Percentiles rank a stretch among this genome's conserved stretches.
phyloP scores from a whole-genome alignment of 2,113 vertebrate genomes.

The Oenanthe oenanthe region DNA sequence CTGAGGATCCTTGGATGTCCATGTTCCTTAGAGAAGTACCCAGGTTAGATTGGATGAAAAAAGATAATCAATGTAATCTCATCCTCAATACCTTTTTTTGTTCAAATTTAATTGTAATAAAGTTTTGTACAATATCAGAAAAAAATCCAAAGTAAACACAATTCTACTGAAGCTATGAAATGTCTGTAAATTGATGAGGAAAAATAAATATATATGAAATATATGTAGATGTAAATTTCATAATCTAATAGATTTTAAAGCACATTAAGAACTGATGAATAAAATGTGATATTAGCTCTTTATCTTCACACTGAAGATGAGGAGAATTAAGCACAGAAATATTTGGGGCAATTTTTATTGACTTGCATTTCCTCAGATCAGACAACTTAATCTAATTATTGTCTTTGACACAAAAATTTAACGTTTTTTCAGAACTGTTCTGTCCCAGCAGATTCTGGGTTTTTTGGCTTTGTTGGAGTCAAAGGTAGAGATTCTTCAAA shows the following conservation, averaged over 20 bases:
- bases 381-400: background rate
- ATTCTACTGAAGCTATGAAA: background rate
- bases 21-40: background rate
- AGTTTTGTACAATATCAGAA: background rate
- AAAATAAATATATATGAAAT: background rate
- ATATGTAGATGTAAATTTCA: background rate
- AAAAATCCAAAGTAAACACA: background rate
- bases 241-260: background rate
- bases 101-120: background rate
- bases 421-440: background rate
- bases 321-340: background rate
- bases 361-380: background rate
- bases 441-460: rapidly evolving
- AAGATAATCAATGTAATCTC: background rate
- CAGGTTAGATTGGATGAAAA: background rate
- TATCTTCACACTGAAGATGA: background rate
- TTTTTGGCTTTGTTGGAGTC: background rate
- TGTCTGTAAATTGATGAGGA: background rate
- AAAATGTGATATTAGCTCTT: background rate
- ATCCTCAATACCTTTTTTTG: background rate
- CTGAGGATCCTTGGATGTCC: background rate
- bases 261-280: background rate
- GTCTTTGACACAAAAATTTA: background rate
- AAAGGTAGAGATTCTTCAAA: background rate
- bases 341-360: background rate